phyloP scores from a whole-genome alignment of 1,140 invertebrate species.

The Drosophila fuyamai region DNA sequence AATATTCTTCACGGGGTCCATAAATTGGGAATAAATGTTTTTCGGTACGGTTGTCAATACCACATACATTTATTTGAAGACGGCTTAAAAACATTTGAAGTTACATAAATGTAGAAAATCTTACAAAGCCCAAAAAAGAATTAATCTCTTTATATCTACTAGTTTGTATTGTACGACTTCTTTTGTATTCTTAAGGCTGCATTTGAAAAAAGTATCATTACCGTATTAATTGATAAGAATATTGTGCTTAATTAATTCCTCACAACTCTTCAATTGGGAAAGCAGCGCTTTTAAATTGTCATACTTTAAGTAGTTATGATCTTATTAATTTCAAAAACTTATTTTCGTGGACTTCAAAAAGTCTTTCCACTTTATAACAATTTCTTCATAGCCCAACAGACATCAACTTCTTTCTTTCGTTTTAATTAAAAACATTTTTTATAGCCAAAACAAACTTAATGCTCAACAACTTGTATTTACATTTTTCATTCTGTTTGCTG shows the following conservation, averaged over 20 bases:
- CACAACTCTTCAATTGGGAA: no score
- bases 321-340: conserved; percentile 8
- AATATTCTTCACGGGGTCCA: conserved; percentile 8
- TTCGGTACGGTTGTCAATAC: conserved; percentile 3
- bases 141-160: no score
- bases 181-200: no score
- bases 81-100: no score
- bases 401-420: conserved; percentile 9
- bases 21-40: background rate
- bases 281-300: background rate
- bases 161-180: no score
- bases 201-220: no score
- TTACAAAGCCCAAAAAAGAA: no score
- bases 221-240: no score
- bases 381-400: conserved; percentile 11
- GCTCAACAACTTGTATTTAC: conserved; percentile 32
- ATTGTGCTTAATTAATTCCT: background rate
- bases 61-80: background rate
- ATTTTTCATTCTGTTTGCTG: conserved; percentile 25
- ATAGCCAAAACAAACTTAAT: conserved; percentile 38
- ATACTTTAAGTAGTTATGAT: background rate
- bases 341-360: conserved; percentile 12
- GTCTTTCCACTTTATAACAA: conserved; percentile 16
- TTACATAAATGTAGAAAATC: no score
- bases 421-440: conserved; percentile 46